A percentile compares a stretch with the other conserved stretches of the same genome.
These are phyloP conservation scores for Siniperca scherzeri DNA, from an alignment of 2,797 vertebrate species.

Conservation along the genomic window DNA sequence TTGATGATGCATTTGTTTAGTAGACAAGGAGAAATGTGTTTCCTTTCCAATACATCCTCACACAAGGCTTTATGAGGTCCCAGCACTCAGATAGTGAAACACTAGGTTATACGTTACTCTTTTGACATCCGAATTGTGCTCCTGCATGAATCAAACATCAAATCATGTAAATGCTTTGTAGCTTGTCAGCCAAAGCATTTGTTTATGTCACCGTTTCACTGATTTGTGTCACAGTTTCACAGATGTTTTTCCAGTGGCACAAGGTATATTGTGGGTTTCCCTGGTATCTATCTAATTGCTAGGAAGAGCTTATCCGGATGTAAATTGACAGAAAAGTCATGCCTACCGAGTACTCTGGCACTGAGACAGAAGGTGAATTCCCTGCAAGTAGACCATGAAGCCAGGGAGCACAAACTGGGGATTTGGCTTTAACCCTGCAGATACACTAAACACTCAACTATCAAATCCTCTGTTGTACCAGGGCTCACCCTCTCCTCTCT, in stretches of 20 bases:
- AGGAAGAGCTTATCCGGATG: too few relatives aligned
- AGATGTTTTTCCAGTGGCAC: not conserved
- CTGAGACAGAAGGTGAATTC: constrained; percentile 3
- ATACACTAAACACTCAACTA: not conserved
- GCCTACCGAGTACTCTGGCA: not conserved
- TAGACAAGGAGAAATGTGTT: not conserved
- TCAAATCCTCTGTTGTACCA: constrained; percentile 5
- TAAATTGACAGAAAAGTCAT: too few relatives aligned
- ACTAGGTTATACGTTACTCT: not conserved
- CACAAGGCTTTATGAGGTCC: not conserved
- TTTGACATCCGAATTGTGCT: not conserved
- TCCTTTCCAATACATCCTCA: not conserved
- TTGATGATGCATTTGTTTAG: not conserved
- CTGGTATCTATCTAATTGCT: not conserved
- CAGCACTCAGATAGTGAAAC: not conserved
- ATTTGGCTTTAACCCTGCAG: constrained; percentile 36
- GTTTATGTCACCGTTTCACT: not conserved
- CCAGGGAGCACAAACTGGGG: constrained; percentile 17
- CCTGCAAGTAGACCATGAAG: constrained; percentile 11
- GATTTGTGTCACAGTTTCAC: not conserved
- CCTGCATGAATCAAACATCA: not conserved
- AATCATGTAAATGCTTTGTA: not conserved
- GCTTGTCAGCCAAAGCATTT: not conserved
- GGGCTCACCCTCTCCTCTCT: not conserved
- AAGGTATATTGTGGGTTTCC: not conserved